Evolutionary conservation across 2,113 vertebrate genomes (phyloP), one percentile per base, ranked within the genome.

Genomic region (Urocolius indicus): DNA sequence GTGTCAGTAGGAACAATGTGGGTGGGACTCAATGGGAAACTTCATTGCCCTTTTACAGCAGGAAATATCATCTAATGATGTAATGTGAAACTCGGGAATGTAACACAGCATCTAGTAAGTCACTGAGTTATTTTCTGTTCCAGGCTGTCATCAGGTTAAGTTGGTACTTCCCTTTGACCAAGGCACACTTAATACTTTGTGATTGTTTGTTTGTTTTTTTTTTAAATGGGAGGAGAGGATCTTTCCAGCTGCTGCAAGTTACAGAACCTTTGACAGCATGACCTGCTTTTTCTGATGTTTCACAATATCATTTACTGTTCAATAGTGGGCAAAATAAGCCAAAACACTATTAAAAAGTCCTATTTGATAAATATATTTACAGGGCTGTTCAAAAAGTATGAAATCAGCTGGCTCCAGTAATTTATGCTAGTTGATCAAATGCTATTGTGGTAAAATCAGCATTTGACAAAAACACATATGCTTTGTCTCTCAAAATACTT

Each of bases 21-120:
- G 74, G 63, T 93, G 71, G 81, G 74, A 84, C 67, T 73, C 66
- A 34, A 15, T 91, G 87, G 87, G 84, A 93, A 89, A 91, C 41
- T 87, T 92, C 48, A 55, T 57, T 90, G 49, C 89, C 11, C 5
- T 63, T 95, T 95, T 82, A 36, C 59, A 90, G 78, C 89, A 89
- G 93, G 94, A 97, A 95, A 71, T 87, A 62, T 15, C 87, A 89
- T 89, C 36, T 92, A 58, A 77, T 92, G 93, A 89, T 95, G 93
- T 95, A 94, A 93, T 94, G 84, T 51, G 93, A 94, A 95, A 85
- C 89, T 95, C 36, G 12, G 81, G 84, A 94, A 93, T 94, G 74
- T 91, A 54, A n/a, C 48, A 41, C 57, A n/a, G 61, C 67, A 66
- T 94, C 52, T 52, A 89, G 58, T 61, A 87, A 93, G 84, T 59